Evolutionary conservation across 1,140 invertebrate genomes (phyloP), one percentile per base, ranked within the genome.

Genomic region (Platyura marginata): DNA sequence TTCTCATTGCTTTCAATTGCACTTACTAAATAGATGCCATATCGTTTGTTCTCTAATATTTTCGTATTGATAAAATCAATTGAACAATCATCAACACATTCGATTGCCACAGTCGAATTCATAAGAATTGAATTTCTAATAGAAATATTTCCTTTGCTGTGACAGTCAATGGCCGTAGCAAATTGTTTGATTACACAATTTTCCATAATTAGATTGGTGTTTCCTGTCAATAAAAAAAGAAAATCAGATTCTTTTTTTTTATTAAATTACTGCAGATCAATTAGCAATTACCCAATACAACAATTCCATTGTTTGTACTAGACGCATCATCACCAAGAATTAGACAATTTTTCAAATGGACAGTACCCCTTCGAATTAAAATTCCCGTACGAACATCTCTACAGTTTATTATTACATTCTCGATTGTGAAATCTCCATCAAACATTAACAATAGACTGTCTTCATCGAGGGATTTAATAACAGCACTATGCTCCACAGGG

Each of bases 381-480:
- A 66, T 58, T 2, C 57, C 63, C 23, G 58, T 57, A 20, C 65
- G 59, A 1, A 63, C 54, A 34, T 50, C 47, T 11, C 46, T 49
- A 3, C 63, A 64, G 44, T 66, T 52, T 16, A 68, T 48, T 2
- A 61, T 58, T 9, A 67, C n/a, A 47, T 67, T 62, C 29, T 64
- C 56, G 2, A 68, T 38, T 1, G 50, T 44, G 15, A 56, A 56
- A 45, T 57, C 48, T 0, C 58, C 58, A 32, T 61, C 56, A 36
- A 54, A 49, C 23, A 63, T 59, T 36, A 67, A 48, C 13, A 67
- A 45, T 21, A 63, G 59, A 19, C 60, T 54, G 40, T 63, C 59
- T 20, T 64, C 58, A 36, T 62, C 59, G 32, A 47, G 54, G 1
- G 63, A 58, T 16, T 44, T 46, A n/a, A 68, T 46, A 13, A 56